Conservation (phyloP, 1,140 invertebrate genomes). For the Laupala kohalensis region DNA sequence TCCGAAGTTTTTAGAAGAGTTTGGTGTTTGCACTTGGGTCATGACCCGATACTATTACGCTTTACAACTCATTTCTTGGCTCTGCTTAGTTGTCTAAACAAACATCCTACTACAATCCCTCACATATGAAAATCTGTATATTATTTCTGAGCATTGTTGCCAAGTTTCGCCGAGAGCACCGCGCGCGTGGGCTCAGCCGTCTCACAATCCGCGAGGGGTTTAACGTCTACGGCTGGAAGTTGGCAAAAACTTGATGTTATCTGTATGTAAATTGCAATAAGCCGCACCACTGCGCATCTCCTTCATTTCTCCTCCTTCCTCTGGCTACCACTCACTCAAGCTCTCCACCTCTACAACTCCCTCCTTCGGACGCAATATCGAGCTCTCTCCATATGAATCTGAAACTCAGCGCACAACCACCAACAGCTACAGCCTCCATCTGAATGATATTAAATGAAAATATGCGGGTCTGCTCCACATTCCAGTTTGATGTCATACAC, state of each 20-base stretch:
- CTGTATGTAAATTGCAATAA: background rate
- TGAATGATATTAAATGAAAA: background rate
- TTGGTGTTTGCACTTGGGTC: no score
- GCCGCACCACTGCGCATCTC: background rate
- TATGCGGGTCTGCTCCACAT: background rate
- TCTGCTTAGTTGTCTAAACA: no score
- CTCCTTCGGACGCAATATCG: background rate
- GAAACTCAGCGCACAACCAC: no score
- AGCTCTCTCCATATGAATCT: background rate
- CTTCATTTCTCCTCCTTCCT: background rate
- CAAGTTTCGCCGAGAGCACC: no score
- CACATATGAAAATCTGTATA: no score
- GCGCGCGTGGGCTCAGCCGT: no score
- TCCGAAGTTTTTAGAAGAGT: no score
- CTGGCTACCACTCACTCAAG: background rate
- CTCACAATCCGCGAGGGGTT: background rate
- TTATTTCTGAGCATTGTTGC: no score
- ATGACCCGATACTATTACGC: no score
- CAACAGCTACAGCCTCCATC: background rate
- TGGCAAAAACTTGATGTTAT: background rate
- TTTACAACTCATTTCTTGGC: no score
- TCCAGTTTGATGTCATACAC: no score
- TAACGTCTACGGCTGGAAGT: background rate
- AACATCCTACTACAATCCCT: no score
- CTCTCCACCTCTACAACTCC: background rate